Conservation (phyloP, 2,888 invertebrate species). For the Sphecodes monilicornis region DNA sequence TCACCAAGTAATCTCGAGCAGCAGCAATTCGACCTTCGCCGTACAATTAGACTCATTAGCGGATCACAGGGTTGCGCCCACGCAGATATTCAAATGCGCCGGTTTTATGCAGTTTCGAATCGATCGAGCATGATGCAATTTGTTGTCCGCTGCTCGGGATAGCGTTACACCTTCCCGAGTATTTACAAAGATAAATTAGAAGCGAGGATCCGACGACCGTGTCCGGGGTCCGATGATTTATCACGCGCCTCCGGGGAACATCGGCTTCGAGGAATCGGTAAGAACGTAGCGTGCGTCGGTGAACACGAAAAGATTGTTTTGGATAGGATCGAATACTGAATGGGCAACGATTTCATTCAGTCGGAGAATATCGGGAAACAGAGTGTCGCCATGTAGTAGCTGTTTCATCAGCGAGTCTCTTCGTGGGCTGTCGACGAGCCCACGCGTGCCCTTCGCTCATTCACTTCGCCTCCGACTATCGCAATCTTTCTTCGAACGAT, state of each 20-base stretch:
- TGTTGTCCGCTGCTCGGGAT: background rate
- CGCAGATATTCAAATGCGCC: conserved; percentile 51
- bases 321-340: conserved; percentile 4
- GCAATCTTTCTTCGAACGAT: background rate
- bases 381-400: conserved; percentile 21
- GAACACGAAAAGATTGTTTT: background rate
- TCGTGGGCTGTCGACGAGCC: conserved; percentile 51
- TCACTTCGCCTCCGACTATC: conserved; percentile 43
- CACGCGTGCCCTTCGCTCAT: conserved; percentile 70
- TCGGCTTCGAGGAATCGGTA: background rate
- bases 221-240: conserved; percentile 13
- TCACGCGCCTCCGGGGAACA: background rate
- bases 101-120: conserved; percentile 45
- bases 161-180: conserved; percentile 2
- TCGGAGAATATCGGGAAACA: background rate
- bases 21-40: conserved; percentile 39
- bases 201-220: background rate
- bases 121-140: conserved; percentile 46
- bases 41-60: conserved; percentile 40
- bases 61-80: conserved; percentile 34
- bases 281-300: background rate
- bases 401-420: conserved; percentile 31
- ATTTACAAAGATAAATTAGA: conserved; percentile 10
- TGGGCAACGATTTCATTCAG: conserved; percentile 26
- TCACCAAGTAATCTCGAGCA: background rate